A percentile compares a stretch with the other conserved stretches of the same genome.
Conservation (phyloP, 2,797 vertebrate genomes). For the Argyrosomus regius region DNA sequence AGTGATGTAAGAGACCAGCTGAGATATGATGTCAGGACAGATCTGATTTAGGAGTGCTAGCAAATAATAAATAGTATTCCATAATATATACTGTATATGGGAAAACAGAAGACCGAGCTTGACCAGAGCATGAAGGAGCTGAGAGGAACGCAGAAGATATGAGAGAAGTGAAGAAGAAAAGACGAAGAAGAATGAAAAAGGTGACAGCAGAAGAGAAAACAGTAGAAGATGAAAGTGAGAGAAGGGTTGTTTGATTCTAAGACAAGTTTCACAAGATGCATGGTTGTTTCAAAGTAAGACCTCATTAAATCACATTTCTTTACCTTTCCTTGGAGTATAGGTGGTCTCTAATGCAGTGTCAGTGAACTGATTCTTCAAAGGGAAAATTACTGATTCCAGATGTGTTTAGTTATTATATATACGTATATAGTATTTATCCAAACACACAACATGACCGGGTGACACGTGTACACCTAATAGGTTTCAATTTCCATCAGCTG, state of each 20-base stretch:
- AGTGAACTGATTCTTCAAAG: neutral
- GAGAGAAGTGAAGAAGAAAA: neutral
- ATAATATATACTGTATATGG: too few species aligned
- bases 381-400: conserved; percentile 8
- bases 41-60: neutral
- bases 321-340: neutral
- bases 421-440: neutral
- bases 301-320: conserved; percentile 3
- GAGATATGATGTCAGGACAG: neutral
- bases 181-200: too few species aligned
- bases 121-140: neutral
- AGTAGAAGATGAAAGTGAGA: conserved; percentile 9
- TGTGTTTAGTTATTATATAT: neutral
- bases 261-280: neutral
- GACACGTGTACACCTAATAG: neutral
- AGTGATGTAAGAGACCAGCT: neutral
- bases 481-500: neutral
- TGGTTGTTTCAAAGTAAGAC: neutral
- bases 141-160: neutral
- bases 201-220: neutral
- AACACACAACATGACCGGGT: neutral
- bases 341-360: neutral
- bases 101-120: neutral
- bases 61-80: too few species aligned
- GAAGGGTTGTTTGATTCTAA: neutral